phyloP scores from a whole-genome alignment of 2,113 vertebrate species.

The Petroica traversi region DNA sequence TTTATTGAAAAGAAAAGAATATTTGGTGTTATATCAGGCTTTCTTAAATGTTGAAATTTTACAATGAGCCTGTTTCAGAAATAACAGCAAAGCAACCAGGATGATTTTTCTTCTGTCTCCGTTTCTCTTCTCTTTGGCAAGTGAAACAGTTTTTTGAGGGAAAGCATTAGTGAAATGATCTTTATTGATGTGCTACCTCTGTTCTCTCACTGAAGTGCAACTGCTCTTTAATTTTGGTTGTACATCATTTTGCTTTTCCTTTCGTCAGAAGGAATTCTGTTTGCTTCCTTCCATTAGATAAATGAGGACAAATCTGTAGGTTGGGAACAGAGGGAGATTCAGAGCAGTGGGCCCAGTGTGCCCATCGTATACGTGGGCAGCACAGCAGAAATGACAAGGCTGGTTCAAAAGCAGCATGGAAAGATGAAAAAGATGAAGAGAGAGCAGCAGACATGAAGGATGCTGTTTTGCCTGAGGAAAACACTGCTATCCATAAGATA shows the following conservation, averaged over 20 bases:
- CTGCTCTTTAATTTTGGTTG: not conserved
- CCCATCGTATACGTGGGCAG: not conserved
- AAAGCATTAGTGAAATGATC: not conserved
- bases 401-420: not conserved
- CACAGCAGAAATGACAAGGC: not conserved
- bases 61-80: not conserved
- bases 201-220: not conserved
- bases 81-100: not conserved
- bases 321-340: not conserved
- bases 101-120: not conserved
- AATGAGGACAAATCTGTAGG: not conserved
- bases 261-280: not conserved
- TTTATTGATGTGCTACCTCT: not conserved
- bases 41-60: not conserved
- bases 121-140: not conserved
- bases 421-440: not conserved
- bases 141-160: not conserved
- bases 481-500: conserved; percentile 38
- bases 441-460: conserved; percentile 11
- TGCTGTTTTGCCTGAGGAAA: conserved; percentile 60
- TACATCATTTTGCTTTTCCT: not conserved
- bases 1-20: not conserved
- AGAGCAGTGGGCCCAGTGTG: not conserved
- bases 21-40: not conserved
- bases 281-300: not conserved